These are phyloP conservation scores for Chydorus sphaericus DNA, from an alignment of 2,888 invertebrate species.

Conservation along the genomic window DNA sequence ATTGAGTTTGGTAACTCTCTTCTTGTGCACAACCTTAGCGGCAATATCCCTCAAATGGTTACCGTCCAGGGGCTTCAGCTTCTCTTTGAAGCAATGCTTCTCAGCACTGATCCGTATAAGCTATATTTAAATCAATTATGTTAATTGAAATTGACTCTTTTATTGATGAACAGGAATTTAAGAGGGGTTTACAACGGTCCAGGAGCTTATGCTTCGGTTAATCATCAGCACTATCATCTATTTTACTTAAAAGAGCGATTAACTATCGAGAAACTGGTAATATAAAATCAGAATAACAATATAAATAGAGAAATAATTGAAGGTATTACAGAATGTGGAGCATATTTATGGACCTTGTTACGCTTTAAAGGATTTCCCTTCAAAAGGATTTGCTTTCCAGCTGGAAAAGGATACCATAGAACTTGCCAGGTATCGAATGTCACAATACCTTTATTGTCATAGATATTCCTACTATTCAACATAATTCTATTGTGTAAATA, in stretches of 20 bases:
- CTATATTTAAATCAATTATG: not conserved
- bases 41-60: conserved; percentile 48
- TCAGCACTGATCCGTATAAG: conserved; percentile 27
- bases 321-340: conserved; percentile 39
- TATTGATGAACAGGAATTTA: conserved; percentile 37
- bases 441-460: too few relatives aligned
- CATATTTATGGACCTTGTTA: conserved; percentile 39
- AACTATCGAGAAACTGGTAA: conserved; percentile 46
- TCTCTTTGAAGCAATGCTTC: conserved; percentile 42
- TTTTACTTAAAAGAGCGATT: conserved; percentile 46
- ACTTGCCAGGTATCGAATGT: conserved; percentile 20
- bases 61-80: conserved; percentile 43
- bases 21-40: conserved; percentile 50
- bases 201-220: conserved; percentile 75
- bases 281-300: too few relatives aligned
- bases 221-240: conserved; percentile 75
- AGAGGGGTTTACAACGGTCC: conserved; percentile 70
- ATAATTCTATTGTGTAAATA: too few relatives aligned
- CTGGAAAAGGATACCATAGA: conserved; percentile 27
- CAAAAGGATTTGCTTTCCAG: conserved; percentile 53
- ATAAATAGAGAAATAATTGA: too few relatives aligned
- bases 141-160: conserved; percentile 9
- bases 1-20: conserved; percentile 55
- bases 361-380: conserved; percentile 40
- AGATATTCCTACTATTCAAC: too few relatives aligned